These are phyloP conservation scores for Sebastes vulpes DNA, from an alignment of 2,797 vertebrate species.

Conservation along the genomic window DNA sequence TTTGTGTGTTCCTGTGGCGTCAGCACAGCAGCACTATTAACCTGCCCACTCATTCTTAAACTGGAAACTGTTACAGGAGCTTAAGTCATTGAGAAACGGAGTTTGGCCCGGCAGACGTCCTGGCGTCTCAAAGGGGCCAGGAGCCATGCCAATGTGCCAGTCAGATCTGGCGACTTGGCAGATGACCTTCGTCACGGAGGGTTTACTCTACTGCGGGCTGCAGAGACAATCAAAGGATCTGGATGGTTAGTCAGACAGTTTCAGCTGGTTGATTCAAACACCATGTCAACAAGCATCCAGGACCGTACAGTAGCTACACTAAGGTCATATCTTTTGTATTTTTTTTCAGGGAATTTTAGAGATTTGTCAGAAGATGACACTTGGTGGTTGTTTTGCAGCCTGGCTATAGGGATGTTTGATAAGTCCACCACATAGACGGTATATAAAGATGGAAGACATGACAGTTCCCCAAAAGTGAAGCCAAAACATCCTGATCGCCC, in stretches of 20 bases:
- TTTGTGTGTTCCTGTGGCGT: constrained; percentile 47
- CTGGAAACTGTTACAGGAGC: constrained; percentile 27
- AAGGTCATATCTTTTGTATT: background rate
- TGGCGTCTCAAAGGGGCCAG: background rate
- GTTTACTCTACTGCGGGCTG: background rate
- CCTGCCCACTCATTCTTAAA: constrained; percentile 45
- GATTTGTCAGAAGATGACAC: background rate
- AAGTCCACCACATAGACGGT: background rate
- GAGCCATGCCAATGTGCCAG: background rate
- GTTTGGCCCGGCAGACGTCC: background rate
- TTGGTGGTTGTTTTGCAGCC: too few relatives aligned
- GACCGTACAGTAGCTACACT: background rate
- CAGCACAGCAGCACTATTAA: constrained; percentile 52
- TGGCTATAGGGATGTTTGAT: background rate
- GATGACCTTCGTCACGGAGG: background rate
- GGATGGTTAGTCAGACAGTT: background rate
- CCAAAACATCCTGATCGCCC: too few relatives aligned
- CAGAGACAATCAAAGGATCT: background rate
- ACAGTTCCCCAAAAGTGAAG: too few relatives aligned
- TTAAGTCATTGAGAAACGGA: constrained; percentile 57
- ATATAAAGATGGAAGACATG: too few relatives aligned
- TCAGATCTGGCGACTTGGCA: background rate
- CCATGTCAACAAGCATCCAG: background rate
- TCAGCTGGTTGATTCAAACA: background rate
- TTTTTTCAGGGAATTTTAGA: background rate